Evolutionary conservation across 2,888 invertebrate genomes (phyloP).

Genomic region (Euzophera pinguis): DNA sequence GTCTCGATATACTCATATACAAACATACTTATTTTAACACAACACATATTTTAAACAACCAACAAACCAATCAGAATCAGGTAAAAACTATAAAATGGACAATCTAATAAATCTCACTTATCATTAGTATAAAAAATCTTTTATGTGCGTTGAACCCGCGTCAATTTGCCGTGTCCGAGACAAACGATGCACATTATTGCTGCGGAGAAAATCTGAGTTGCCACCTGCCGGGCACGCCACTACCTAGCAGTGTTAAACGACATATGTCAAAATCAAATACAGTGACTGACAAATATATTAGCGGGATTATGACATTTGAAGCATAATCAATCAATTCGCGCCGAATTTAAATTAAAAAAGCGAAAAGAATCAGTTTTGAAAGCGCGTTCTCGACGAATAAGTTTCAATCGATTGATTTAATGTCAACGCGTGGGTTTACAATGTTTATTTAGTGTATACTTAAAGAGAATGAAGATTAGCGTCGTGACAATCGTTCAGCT

Average conservation of each 20-base stretch:
- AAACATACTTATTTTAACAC: background rate
- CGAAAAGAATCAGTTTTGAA: slow-evolving; percentile 4
- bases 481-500: background rate
- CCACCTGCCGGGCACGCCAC: slow-evolving; percentile 8
- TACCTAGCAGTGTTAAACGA: background rate
- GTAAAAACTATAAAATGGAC: slow-evolving; percentile 12
- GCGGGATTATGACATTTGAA: slow-evolving; percentile 10
- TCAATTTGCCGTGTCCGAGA: slow-evolving; percentile 49
- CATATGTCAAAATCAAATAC: slow-evolving; percentile 12
- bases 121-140: slow-evolving; percentile 43
- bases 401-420: slow-evolving; percentile 3
- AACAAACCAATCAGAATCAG: slow-evolving; percentile 2
- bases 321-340: slow-evolving; percentile 10
- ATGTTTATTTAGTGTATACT: background rate
- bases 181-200: slow-evolving; percentile 35
- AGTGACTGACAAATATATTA: slow-evolving; percentile 11
- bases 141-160: slow-evolving; percentile 25
- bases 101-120: slow-evolving; percentile 48
- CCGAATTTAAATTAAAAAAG: background rate
- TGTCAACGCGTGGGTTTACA: background rate
- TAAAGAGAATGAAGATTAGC: background rate
- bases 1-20: too few relatives aligned
- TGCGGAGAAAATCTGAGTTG: slow-evolving; percentile 20
- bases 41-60: slow-evolving; percentile 26
- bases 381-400: background rate